Percentiles rank a stretch among this genome's conserved stretches.
phyloP scores from a whole-genome alignment of 2,113 vertebrate species.

The Meriones unguiculatus region DNA sequence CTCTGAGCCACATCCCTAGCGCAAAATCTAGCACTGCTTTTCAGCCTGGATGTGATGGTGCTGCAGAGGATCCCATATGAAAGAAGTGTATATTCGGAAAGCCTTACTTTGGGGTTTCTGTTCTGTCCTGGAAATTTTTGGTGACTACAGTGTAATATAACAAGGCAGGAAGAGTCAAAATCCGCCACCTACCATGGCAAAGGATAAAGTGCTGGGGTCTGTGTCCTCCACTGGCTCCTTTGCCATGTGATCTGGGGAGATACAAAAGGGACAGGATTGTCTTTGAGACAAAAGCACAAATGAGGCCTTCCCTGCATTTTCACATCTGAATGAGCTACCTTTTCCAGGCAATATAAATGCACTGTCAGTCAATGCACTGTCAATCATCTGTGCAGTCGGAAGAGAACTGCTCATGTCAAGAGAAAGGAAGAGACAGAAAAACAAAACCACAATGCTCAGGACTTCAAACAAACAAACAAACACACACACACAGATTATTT shows the following conservation, averaged over 20 bases:
- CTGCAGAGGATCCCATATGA: background rate
- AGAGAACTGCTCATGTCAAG: background rate
- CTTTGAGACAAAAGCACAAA: background rate
- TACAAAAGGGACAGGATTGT: background rate
- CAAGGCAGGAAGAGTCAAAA: background rate
- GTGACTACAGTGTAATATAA: background rate
- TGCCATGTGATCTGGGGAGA: slow-evolving; percentile 85
- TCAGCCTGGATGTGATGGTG: background rate
- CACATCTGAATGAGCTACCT: background rate
- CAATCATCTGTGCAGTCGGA: background rate
- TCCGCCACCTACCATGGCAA: slow-evolving; percentile 88
- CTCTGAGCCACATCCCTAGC: background rate
- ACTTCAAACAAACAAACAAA: background rate
- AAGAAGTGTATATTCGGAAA: background rate
- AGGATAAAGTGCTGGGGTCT: slow-evolving; percentile 95
- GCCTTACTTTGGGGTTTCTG: slow-evolving; percentile 26
- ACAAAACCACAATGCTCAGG: background rate
- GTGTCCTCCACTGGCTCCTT: slow-evolving; percentile 97
- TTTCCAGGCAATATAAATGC: background rate
- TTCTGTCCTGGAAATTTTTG: background rate
- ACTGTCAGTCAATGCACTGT: background rate
- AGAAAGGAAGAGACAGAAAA: background rate
- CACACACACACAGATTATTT: background rate
- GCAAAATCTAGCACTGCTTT: background rate
- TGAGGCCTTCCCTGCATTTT: background rate